Percentiles rank a stretch among this genome's conserved stretches.
phyloP scores from a whole-genome alignment of 2,888 invertebrate genomes.

The Opisthograptis luteolata region DNA sequence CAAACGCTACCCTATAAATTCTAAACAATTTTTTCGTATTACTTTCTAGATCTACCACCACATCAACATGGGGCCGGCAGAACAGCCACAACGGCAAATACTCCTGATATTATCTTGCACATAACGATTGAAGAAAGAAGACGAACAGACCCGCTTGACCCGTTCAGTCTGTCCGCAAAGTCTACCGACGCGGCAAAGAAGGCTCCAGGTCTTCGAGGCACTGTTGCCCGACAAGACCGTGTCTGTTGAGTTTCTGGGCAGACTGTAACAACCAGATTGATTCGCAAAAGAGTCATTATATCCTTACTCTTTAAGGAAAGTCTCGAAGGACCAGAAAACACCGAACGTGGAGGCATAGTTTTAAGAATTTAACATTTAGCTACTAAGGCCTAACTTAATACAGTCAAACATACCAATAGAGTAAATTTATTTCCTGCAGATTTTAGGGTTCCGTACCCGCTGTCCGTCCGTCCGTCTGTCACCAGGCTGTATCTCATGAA shows the following conservation, averaged over 20 bases:
- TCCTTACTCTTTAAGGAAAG: neutral
- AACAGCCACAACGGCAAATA: conserved; percentile 66
- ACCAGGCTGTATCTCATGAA: too few relatives aligned
- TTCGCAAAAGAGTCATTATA: neutral
- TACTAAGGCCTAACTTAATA: too few relatives aligned
- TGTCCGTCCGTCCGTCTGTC: too few relatives aligned
- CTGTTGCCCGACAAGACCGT: neutral
- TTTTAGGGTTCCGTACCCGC: too few relatives aligned
- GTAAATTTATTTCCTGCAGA: too few relatives aligned
- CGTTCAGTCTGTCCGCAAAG: conserved; percentile 8
- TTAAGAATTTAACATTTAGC: too few relatives aligned
- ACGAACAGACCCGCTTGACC: conserved; percentile 2
- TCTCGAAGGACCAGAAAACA: neutral
- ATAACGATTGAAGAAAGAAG: neutral
- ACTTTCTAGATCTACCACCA: conserved; percentile 31
- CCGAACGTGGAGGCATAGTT: neutral
- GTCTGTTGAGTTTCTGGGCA: conserved; percentile 4
- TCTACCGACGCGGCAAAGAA: neutral
- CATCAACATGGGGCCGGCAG: conserved; percentile 57
- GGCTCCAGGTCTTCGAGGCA: neutral
- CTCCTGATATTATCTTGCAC: conserved; percentile 46
- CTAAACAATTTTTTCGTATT: neutral
- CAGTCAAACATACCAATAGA: too few relatives aligned
- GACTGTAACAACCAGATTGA: neutral
- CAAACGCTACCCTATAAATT: too few relatives aligned